Conservation (phyloP, 2,113 vertebrate genomes). For the Sisor rabdophorus region DNA sequence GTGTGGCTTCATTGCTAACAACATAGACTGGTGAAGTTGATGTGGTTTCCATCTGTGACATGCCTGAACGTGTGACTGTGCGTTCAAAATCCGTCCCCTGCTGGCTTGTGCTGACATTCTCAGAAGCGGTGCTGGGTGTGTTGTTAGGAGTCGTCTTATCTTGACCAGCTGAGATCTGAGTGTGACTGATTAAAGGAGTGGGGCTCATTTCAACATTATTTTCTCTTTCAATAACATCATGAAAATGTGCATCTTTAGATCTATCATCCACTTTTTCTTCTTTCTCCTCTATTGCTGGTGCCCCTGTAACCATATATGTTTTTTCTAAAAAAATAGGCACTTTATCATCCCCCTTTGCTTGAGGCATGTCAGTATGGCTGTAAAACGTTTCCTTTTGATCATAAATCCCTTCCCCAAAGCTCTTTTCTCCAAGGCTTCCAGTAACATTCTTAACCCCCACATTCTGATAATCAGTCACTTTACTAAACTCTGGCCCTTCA, state of each 20-base stretch:
- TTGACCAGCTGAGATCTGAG: constrained; percentile 33
- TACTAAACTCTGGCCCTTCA: constrained; percentile 27
- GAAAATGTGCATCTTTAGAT: constrained; percentile 6
- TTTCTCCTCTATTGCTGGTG: background rate
- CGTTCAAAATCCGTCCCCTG: constrained; percentile 36
- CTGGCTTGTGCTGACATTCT: constrained; percentile 53
- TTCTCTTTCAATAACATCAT: constrained; percentile 59
- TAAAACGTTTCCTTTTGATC: constrained; percentile 1
- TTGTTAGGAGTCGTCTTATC: constrained; percentile 48
- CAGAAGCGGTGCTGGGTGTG: constrained; percentile 54
- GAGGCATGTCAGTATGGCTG: constrained; percentile 12
- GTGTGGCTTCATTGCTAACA: constrained; percentile 53
- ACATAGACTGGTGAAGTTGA: constrained; percentile 46
- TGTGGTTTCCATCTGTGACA: constrained; percentile 41
- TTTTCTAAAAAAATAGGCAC: background rate
- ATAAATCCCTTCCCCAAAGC: constrained; percentile 8
- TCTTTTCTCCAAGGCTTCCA: background rate
- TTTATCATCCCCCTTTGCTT: constrained; percentile 14
- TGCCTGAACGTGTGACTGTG: constrained; percentile 46
- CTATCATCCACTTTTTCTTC: constrained; percentile 4
- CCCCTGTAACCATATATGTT: constrained; percentile 14
- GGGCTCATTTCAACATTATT: constrained; percentile 63
- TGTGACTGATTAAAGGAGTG: constrained; percentile 46
- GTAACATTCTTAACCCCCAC: background rate
- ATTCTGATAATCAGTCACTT: constrained; percentile 34